A percentile compares a stretch with the other conserved stretches of the same genome.
phyloP scores from a whole-genome alignment of 2,797 vertebrate species.

The Phataginus tetradactyla region DNA sequence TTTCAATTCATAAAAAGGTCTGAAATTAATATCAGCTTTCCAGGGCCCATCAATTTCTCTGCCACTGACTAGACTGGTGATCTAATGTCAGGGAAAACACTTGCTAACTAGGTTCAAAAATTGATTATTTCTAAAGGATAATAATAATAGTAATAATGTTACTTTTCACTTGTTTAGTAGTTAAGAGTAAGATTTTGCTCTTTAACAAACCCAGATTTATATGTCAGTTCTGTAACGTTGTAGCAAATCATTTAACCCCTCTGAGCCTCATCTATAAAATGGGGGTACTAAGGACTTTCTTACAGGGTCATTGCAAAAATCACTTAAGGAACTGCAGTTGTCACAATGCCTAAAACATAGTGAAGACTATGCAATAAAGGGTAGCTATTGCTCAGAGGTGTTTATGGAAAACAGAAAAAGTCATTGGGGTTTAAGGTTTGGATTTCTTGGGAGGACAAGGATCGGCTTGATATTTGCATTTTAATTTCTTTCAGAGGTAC shows the following conservation, averaged over 20 bases:
- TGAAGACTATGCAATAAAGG: background rate
- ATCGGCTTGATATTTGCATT: background rate
- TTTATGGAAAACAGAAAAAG: background rate
- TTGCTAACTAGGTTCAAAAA: background rate
- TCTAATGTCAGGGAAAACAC: background rate
- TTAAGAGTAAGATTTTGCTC: constrained; percentile 15
- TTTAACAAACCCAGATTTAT: background rate
- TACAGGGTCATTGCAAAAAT: background rate
- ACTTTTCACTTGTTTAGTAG: background rate
- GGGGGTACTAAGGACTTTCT: background rate
- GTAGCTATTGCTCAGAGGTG: background rate
- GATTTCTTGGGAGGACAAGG: background rate
- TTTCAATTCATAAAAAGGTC: constrained; percentile 31
- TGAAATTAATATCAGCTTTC: constrained; percentile 33
- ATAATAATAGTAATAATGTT: background rate
- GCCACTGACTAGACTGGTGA: background rate
- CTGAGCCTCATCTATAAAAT: background rate
- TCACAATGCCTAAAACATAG: background rate
- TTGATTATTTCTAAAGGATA: background rate
- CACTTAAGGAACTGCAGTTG: background rate
- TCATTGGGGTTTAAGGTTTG: background rate
- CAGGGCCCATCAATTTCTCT: background rate
- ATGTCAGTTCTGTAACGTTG: background rate
- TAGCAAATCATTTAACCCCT: background rate
- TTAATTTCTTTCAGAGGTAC: background rate